Percentiles rank a stretch among this genome's conserved stretches.
phyloP scores from a whole-genome alignment of 1,140 invertebrate genomes.

The Euura saliciscinereae region DNA sequence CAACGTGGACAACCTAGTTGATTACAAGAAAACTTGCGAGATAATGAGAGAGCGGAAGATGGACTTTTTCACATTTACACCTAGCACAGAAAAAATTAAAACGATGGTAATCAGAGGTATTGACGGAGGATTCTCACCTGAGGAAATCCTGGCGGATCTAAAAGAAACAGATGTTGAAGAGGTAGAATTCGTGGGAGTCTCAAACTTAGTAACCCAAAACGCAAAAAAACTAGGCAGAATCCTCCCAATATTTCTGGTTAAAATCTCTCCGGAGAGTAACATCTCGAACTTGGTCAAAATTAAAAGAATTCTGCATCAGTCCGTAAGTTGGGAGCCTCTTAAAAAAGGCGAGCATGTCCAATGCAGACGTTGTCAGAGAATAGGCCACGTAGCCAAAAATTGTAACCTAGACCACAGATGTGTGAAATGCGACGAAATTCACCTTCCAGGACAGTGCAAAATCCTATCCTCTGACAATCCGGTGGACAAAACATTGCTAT shows the following conservation, averaged over 20 bases:
- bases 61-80: conserved; percentile 18
- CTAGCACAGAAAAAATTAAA: conserved; percentile 10
- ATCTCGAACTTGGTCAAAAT: conserved; percentile 8
- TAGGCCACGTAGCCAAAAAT: conserved; percentile 23
- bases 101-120: conserved; percentile 16
- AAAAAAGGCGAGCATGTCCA: conserved; percentile 15
- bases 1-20: neutral
- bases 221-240: neutral
- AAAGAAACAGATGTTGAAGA: neutral
- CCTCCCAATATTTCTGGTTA: conserved; percentile 17
- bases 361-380: conserved; percentile 28
- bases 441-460: too few relatives aligned
- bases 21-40: conserved; percentile 7
- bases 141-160: conserved; percentile 14
- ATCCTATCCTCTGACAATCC: too few relatives aligned
- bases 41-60: neutral
- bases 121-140: neutral
- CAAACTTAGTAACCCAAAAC: neutral
- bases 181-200: conserved; percentile 13
- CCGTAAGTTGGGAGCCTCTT: conserved; percentile 21
- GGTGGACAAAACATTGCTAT: too few relatives aligned
- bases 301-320: conserved; percentile 19
- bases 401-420: conserved; percentile 22
- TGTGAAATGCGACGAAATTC: conserved; percentile 22
- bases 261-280: conserved; percentile 20